Percentiles rank a stretch among this genome's conserved stretches.
phyloP scores from a whole-genome alignment of 2,797 vertebrate genomes.

The Arremon brunneinucha region DNA sequence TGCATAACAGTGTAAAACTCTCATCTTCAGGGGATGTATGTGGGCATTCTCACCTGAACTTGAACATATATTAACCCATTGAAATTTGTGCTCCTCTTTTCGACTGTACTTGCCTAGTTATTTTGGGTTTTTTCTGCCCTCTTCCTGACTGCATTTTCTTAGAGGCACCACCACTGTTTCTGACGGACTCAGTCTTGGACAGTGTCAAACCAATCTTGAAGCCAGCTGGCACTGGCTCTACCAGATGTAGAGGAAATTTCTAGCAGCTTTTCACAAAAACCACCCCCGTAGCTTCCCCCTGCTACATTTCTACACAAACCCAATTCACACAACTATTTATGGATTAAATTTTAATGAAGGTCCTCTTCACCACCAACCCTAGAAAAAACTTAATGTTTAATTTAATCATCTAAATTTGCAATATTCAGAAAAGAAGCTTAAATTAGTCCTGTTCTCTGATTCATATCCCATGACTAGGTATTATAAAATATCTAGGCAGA shows the following conservation, averaged over 20 bases:
- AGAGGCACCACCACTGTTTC: neutral
- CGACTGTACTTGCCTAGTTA: neutral
- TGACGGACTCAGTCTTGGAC: neutral
- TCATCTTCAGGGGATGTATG: neutral
- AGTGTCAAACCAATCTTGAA: neutral
- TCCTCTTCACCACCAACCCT: neutral
- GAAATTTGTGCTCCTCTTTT: neutral
- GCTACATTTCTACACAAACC: neutral
- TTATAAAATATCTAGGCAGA: neutral
- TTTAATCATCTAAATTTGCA: neutral
- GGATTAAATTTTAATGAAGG: neutral
- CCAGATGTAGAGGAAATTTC: neutral
- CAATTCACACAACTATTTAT: neutral
- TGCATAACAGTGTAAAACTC: neutral
- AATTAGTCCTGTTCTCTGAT: neutral
- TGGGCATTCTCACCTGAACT: accelerated
- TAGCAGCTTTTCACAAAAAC: neutral
- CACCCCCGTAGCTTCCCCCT: neutral
- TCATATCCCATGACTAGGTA: neutral
- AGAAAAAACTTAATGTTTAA: neutral
- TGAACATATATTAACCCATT: neutral
- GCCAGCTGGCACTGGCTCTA: neutral
- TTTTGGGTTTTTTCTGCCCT: accelerated
- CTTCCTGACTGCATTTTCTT: neutral
- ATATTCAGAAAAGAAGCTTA: neutral